Evolutionary conservation across 2,888 invertebrate genomes (phyloP).

Genomic region (Eledone cirrhosa): DNA sequence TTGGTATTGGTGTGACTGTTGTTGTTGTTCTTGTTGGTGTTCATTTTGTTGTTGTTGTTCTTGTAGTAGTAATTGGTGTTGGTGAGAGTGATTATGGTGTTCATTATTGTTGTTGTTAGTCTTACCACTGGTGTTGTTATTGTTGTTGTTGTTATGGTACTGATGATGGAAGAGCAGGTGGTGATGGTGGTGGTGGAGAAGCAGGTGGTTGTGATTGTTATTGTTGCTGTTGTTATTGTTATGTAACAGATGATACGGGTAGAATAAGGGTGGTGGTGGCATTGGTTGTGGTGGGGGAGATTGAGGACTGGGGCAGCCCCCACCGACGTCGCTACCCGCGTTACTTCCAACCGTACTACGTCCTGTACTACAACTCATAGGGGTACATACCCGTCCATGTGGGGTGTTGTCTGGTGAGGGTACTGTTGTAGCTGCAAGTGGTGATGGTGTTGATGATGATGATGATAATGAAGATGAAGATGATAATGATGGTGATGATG

Average conservation of each 20-base stretch:
- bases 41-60: neutral
- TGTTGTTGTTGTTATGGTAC: neutral
- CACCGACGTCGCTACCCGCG: too few relatives aligned
- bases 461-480: constrained; percentile 12
- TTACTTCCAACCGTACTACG: too few relatives aligned
- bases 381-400: too few relatives aligned
- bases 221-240: constrained; percentile 3
- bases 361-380: too few relatives aligned
- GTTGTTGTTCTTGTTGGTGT: neutral
- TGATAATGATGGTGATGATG: constrained; percentile 8
- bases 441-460: constrained; percentile 4
- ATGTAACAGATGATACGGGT: neutral
- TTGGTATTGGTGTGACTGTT: neutral
- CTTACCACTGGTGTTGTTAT: neutral
- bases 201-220: neutral
- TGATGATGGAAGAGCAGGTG: neutral
- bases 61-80: neutral
- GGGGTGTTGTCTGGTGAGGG: neutral
- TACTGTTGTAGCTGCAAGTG: neutral
- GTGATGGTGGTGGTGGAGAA: too few relatives aligned
- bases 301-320: too few relatives aligned
- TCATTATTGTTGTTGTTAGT: neutral
- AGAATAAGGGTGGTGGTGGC: too few relatives aligned
- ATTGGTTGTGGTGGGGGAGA: too few relatives aligned
- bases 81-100: neutral